phyloP scores from a whole-genome alignment of 2,888 invertebrate species.

The Drosophila trichaetosa region DNA sequence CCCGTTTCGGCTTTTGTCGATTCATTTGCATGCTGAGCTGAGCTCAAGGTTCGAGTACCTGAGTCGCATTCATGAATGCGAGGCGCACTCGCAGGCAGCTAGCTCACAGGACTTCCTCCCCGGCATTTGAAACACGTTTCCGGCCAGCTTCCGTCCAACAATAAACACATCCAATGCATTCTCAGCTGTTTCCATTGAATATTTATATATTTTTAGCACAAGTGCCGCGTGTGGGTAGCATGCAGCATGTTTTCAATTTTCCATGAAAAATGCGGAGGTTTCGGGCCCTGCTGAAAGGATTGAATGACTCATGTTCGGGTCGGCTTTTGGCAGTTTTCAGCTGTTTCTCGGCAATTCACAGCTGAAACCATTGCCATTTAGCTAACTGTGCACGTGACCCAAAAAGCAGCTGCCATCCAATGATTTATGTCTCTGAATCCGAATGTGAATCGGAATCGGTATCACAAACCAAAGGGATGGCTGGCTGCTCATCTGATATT shows the following conservation, averaged over 20 bases:
- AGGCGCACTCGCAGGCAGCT: neutral
- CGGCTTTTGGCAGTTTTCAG: slow-evolving; percentile 34
- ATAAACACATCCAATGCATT: slow-evolving; percentile 53
- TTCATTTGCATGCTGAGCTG: slow-evolving; percentile 61
- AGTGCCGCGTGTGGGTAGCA: slow-evolving; percentile 45
- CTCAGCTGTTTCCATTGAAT: slow-evolving; percentile 55
- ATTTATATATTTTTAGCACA: slow-evolving; percentile 64
- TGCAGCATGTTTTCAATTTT: slow-evolving; percentile 52
- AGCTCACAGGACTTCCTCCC: slow-evolving; percentile 39
- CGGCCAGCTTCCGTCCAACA: slow-evolving; percentile 44
- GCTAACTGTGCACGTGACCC: slow-evolving; percentile 45
- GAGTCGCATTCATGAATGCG: slow-evolving; percentile 26
- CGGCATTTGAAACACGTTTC: slow-evolving; percentile 67
- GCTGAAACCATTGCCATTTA: slow-evolving; percentile 40
- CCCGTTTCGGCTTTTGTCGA: slow-evolving; percentile 27
- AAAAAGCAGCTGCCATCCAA: slow-evolving; percentile 37
- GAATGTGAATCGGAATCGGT: neutral
- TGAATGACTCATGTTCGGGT: slow-evolving; percentile 30
- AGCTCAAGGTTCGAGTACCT: slow-evolving; percentile 44
- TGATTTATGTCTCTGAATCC: slow-evolving; percentile 43
- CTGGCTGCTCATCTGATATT: neutral
- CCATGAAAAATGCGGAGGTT: slow-evolving; percentile 28
- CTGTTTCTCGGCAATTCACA: slow-evolving; percentile 41
- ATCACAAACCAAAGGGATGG: slow-evolving; percentile 8
- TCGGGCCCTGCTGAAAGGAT: slow-evolving; percentile 40